Evolutionary conservation across 2,113 vertebrate species (phyloP).

Genomic region (Zosterops hypoxanthus): DNA sequence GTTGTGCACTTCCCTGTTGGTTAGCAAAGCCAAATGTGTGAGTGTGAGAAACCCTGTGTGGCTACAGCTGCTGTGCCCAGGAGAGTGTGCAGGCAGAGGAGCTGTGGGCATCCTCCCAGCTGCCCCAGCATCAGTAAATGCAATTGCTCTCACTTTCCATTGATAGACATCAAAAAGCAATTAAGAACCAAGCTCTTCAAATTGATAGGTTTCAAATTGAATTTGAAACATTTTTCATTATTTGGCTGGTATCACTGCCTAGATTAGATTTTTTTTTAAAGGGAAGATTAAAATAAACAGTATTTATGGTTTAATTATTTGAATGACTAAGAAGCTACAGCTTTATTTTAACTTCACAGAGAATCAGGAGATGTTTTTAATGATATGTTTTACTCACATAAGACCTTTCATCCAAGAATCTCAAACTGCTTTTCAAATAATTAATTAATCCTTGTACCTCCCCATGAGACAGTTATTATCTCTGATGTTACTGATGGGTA

Average conservation of each 20-base stretch:
- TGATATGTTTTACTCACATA: conserved; percentile 42
- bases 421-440: conserved; percentile 57
- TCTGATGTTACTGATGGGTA: conserved; percentile 43
- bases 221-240: conserved; percentile 39
- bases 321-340: conserved; percentile 61
- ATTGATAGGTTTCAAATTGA: conserved; percentile 29
- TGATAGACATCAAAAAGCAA: conserved; percentile 60
- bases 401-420: conserved; percentile 62
- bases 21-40: conserved; percentile 10
- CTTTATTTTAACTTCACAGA: conserved; percentile 67
- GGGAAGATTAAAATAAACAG: conserved; percentile 48
- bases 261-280: conserved; percentile 60
- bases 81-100: background rate
- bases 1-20: background rate
- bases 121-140: background rate
- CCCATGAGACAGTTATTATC: conserved; percentile 51
- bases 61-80: background rate
- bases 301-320: conserved; percentile 66
- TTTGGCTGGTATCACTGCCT: conserved; percentile 13
- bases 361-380: conserved; percentile 49
- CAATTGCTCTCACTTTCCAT: conserved; percentile 17
- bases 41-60: background rate
- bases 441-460: conserved; percentile 52
- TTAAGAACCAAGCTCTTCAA: conserved; percentile 34
- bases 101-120: background rate